phyloP scores from a whole-genome alignment of 1,140 invertebrate genomes.

The Diuraphis noxia region DNA sequence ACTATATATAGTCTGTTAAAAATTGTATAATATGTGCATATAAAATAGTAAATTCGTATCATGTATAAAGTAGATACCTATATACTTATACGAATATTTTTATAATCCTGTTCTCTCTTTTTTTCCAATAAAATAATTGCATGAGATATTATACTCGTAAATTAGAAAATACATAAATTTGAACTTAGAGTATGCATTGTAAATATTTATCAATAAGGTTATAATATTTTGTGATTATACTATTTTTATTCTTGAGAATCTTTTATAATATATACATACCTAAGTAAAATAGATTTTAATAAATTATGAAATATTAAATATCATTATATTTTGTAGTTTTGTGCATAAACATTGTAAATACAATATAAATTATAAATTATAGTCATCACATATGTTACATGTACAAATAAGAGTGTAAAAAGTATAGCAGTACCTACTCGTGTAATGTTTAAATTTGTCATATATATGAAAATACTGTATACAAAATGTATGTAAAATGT shows the following conservation, averaged over 20 bases:
- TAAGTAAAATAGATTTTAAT: not conserved
- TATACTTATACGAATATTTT: not conserved
- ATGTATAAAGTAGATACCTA: not conserved
- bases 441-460: not conserved
- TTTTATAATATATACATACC: not conserved
- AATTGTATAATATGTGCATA: too few relatives aligned
- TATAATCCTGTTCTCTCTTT: not conserved
- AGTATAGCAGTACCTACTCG: not conserved
- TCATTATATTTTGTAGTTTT: not conserved
- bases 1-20: too few relatives aligned
- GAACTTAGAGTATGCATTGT: not conserved
- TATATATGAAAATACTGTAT: not conserved
- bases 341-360: not conserved
- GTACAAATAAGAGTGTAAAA: not conserved
- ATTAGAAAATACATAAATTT: not conserved
- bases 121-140: not conserved
- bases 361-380: not conserved
- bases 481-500: too few relatives aligned
- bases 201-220: not conserved
- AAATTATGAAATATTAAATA: not conserved
- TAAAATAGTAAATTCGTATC: not conserved
- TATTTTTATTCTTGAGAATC: not conserved
- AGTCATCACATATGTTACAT: not conserved
- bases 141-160: not conserved
- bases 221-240: not conserved